Evolutionary conservation across 2,888 invertebrate genomes (phyloP).

Genomic region (Chloromyia formosa): DNA sequence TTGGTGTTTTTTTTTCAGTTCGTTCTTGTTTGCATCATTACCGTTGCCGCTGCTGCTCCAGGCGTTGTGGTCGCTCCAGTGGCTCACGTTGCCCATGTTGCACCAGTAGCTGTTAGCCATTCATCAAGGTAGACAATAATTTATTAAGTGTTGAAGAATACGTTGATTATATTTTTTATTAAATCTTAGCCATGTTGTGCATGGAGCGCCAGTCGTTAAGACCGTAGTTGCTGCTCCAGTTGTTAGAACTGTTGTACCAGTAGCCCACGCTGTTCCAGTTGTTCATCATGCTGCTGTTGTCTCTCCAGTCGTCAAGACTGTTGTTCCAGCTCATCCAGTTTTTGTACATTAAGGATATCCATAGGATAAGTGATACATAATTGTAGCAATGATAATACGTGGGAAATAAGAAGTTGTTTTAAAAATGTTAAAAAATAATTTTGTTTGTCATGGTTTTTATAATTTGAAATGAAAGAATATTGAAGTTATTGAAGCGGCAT

Average conservation of each 20-base stretch:
- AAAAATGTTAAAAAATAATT: no score
- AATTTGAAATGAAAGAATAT: no score
- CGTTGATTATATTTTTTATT: neutral
- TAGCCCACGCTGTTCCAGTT: constrained; percentile 25
- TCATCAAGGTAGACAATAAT: constrained; percentile 44
- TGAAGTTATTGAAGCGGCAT: no score
- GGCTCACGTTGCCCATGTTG: constrained; percentile 42
- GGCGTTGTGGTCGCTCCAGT: constrained; percentile 54
- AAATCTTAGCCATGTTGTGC: constrained; percentile 35
- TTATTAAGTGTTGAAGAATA: no score
- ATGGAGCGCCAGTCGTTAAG: constrained; percentile 37
- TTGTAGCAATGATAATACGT: no score
- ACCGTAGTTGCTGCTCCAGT: constrained; percentile 40
- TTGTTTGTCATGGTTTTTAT: no score
- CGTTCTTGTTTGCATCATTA: constrained; percentile 58
- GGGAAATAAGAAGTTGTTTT: no score
- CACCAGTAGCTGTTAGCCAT: constrained; percentile 48
- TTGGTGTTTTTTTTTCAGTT: constrained; percentile 54
- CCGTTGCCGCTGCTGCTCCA: constrained; percentile 57
- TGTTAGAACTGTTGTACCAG: constrained; percentile 3
- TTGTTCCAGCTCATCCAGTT: constrained; percentile 39
- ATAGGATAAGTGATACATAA: no score
- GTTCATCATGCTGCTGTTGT: neutral
- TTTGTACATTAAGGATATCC: constrained; percentile 23
- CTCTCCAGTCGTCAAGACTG: constrained; percentile 21